phyloP scores from a whole-genome alignment of 2,797 vertebrate genomes.

The Phyllotis vaccarum region DNA sequence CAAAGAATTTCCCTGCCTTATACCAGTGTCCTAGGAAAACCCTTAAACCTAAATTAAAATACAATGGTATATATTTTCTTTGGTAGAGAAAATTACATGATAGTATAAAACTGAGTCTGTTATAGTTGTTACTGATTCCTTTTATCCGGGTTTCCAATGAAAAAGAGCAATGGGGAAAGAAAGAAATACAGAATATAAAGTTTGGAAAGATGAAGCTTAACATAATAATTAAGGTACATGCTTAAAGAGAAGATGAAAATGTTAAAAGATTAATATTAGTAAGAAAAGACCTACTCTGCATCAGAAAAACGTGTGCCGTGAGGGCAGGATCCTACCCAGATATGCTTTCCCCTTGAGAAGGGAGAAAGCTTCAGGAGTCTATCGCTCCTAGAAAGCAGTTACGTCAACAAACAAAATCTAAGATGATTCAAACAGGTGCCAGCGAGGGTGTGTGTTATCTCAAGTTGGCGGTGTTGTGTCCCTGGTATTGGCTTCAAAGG shows the following conservation, averaged over 20 bases:
- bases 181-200: background rate
- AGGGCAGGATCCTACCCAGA: background rate
- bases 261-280: background rate
- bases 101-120: background rate
- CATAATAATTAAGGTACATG: background rate
- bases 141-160: background rate
- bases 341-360: background rate
- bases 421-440: background rate
- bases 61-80: background rate
- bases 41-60: background rate
- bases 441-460: background rate
- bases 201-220: background rate
- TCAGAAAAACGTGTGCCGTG: too few species aligned
- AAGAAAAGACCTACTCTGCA: background rate
- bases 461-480: background rate
- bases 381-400: background rate
- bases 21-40: background rate
- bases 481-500: background rate
- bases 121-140: too few species aligned
- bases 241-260: background rate
- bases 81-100: background rate
- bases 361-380: background rate
- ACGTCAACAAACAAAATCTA: background rate
- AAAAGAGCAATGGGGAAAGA: background rate
- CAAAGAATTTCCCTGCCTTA: background rate